Conservation (phyloP, 2,888 invertebrate genomes). For the Geophilus truncorum region DNA sequence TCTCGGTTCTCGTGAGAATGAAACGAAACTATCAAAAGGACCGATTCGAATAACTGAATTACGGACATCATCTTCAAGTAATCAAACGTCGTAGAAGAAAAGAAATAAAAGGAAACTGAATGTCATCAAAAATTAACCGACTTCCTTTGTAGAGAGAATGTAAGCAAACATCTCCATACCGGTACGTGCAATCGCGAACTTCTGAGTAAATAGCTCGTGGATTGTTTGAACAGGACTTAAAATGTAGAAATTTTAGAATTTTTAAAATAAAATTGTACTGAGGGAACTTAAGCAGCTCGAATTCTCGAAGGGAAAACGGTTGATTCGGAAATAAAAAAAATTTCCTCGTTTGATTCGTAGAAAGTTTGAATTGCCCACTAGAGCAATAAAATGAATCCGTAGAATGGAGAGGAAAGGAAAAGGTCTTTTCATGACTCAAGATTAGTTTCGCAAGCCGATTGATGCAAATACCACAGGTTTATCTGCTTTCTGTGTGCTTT, state of each 20-base stretch:
- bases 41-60: too few relatives aligned
- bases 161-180: too few relatives aligned
- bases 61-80: neutral
- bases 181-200: too few relatives aligned
- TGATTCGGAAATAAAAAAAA: neutral
- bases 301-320: neutral
- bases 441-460: neutral
- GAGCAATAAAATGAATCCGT: neutral
- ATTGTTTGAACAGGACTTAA: too few relatives aligned
- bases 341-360: constrained; percentile 15
- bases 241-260: neutral
- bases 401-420: neutral
- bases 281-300: neutral
- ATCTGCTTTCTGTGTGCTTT: neutral
- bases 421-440: neutral
- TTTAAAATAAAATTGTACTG: neutral
- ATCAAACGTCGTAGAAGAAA: too few relatives aligned
- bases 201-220: too few relatives aligned
- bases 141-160: neutral
- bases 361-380: constrained; percentile 24
- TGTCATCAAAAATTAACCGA: neutral
- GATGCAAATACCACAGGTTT: neutral
- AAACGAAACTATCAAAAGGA: neutral
- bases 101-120: too few relatives aligned
- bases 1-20: neutral